Percentiles rank a stretch among this genome's conserved stretches.
Conservation (phyloP, 2,888 invertebrate genomes). For the Lydus trimaculatus region DNA sequence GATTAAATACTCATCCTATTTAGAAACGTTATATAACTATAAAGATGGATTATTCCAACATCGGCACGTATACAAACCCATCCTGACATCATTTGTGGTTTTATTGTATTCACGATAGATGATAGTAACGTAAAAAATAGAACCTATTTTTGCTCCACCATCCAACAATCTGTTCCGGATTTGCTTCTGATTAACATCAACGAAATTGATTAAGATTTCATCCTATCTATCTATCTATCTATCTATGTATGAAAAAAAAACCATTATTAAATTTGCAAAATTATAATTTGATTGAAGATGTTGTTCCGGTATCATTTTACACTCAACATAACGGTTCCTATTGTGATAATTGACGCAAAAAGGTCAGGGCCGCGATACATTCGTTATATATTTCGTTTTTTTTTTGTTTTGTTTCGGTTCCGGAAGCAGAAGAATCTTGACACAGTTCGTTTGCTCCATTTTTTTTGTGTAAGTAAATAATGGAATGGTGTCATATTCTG, state of each 20-base stretch:
- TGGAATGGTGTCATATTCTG: slow-evolving; percentile 61
- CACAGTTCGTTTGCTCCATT: slow-evolving; percentile 62
- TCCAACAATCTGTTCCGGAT: slow-evolving; percentile 27
- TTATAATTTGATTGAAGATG: neutral
- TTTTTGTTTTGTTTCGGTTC: slow-evolving; percentile 13
- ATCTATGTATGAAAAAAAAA: no score
- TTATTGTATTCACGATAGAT: slow-evolving; percentile 48
- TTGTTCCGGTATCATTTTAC: slow-evolving; percentile 1
- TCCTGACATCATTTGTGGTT: slow-evolving; percentile 36
- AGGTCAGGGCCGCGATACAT: slow-evolving; percentile 35
- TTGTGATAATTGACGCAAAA: slow-evolving; percentile 45
- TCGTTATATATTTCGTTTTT: neutral
- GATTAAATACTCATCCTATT: slow-evolving; percentile 61
- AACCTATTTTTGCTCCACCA: no score
- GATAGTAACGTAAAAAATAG: slow-evolving; percentile 26
- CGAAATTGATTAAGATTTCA: neutral
- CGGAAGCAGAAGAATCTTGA: slow-evolving; percentile 56
- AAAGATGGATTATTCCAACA: slow-evolving; percentile 57
- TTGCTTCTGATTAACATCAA: slow-evolving; percentile 15
- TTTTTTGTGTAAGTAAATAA: slow-evolving; percentile 56
- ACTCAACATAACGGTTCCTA: neutral
- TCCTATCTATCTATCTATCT: neutral
- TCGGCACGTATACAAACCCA: slow-evolving; percentile 41
- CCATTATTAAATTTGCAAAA: neutral
- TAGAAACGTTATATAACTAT: slow-evolving; percentile 40